A percentile compares a stretch with the other conserved stretches of the same genome.
These are phyloP conservation scores for Cyphomyrmex costatus DNA, from an alignment of 1,140 invertebrate species.

Conservation along the genomic window DNA sequence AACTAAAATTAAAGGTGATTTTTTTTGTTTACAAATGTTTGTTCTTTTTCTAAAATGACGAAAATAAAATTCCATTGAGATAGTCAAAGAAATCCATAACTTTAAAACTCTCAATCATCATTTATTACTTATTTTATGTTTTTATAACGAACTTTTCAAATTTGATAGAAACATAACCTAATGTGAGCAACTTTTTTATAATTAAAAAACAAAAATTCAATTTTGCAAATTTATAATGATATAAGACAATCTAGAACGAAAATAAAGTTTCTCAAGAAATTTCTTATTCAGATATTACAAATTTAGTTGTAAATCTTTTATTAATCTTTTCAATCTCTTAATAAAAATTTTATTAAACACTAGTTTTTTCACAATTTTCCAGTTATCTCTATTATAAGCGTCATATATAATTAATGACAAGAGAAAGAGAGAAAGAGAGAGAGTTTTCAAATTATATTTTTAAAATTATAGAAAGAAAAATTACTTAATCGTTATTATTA, in stretches of 20 bases:
- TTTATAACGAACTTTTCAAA: background rate
- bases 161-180: slow-evolving; percentile 25
- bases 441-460: no score
- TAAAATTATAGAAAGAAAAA: background rate
- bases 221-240: background rate
- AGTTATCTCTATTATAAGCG: background rate
- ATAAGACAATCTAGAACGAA: background rate
- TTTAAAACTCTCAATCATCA: background rate
- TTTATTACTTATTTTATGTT: no score
- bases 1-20: slow-evolving; percentile 13
- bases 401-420: background rate
- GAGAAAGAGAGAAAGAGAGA: background rate
- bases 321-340: background rate
- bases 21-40: background rate
- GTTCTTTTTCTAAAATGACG: background rate
- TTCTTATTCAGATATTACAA: background rate
- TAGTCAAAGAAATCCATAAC: background rate
- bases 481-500: background rate
- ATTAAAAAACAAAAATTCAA: background rate
- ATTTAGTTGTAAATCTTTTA: background rate
- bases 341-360: background rate
- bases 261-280: background rate
- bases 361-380: background rate
- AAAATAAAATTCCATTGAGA: slow-evolving; percentile 6
- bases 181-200: background rate